Evolutionary conservation across 1,140 invertebrate species (phyloP).

Genomic region (Asbolus verrucosus): DNA sequence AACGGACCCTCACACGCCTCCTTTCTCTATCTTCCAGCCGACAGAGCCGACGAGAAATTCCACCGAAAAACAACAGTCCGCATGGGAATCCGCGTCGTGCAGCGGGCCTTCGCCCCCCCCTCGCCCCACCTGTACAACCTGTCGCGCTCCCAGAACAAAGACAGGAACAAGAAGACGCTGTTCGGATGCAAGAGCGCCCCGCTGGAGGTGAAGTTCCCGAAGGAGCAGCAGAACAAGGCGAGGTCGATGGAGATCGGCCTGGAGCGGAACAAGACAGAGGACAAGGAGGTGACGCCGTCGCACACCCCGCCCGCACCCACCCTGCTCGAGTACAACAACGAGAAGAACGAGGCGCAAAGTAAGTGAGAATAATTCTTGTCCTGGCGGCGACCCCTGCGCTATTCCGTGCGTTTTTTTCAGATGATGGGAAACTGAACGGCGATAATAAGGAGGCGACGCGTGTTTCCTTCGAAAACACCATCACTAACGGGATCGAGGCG

Average conservation of each 20-base stretch:
- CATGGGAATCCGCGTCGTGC: constrained; percentile 85
- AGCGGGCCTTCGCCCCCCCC: constrained; percentile 68
- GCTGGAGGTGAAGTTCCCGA: constrained; percentile 52
- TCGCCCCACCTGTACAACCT: constrained; percentile 65
- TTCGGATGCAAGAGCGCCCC: constrained; percentile 58
- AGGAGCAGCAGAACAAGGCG: constrained; percentile 46
- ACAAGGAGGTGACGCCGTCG: too few species aligned
- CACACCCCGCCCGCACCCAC: background rate
- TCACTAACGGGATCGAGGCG: constrained; percentile 33
- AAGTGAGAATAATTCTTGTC: too few species aligned
- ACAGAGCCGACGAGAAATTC: constrained; percentile 80
- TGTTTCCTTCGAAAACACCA: constrained; percentile 1
- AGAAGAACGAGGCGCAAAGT: constrained; percentile 8
- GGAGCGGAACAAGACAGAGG: constrained; percentile 28
- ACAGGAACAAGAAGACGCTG: constrained; percentile 57
- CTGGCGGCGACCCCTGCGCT: too few species aligned
- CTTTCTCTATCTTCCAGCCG: constrained; percentile 68
- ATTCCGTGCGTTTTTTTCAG: too few species aligned
- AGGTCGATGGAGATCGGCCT: constrained; percentile 37
- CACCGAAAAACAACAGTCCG: constrained; percentile 80
- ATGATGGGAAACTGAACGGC: too few species aligned
- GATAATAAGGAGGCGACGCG: constrained; percentile 28
- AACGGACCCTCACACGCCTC: too few species aligned
- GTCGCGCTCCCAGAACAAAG: constrained; percentile 51
- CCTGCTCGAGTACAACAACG: background rate